A percentile compares a stretch with the other conserved stretches of the same genome.
Conservation (phyloP, 2,888 invertebrate species). For the Drosophila quinaria region DNA sequence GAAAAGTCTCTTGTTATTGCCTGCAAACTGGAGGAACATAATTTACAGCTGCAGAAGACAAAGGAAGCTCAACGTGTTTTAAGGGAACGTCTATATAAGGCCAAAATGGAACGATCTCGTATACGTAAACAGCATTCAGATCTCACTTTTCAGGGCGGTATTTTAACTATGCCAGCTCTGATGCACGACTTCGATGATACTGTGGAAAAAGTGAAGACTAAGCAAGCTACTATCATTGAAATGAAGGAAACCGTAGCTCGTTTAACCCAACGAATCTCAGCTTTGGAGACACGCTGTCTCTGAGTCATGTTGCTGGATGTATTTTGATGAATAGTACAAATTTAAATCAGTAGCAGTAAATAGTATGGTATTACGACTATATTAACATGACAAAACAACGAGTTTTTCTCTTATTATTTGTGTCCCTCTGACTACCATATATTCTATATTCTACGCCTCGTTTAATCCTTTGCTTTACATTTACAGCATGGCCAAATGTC, state of each 20-base stretch:
- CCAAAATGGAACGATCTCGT: conserved; percentile 67
- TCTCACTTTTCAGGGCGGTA: conserved; percentile 74
- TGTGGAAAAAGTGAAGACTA: conserved; percentile 32
- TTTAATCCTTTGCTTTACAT: conserved; percentile 10
- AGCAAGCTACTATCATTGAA: conserved; percentile 33
- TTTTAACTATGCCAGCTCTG: conserved; percentile 79
- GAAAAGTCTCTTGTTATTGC: conserved; percentile 74
- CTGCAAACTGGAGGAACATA: conserved; percentile 30
- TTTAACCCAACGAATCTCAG: conserved; percentile 28
- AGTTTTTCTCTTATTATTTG: background rate
- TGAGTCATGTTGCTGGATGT: conserved; percentile 1
- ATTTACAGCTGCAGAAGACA: conserved; percentile 21
- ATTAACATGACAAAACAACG: background rate
- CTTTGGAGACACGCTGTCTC: conserved; percentile 28
- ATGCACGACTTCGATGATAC: conserved; percentile 82
- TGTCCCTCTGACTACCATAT: background rate
- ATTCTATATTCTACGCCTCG: background rate
- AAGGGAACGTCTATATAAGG: conserved; percentile 61
- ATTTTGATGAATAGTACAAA: conserved; percentile 1
- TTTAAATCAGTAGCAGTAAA: conserved; percentile 11
- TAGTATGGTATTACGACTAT: background rate
- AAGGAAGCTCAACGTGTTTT: conserved; percentile 8
- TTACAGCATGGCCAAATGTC: conserved; percentile 26
- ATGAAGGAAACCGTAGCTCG: conserved; percentile 43
- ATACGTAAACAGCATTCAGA: conserved; percentile 64